A percentile compares a stretch with the other conserved stretches of the same genome.
phyloP scores from a whole-genome alignment of 1,140 invertebrate genomes.

The Bombus impatiens region DNA sequence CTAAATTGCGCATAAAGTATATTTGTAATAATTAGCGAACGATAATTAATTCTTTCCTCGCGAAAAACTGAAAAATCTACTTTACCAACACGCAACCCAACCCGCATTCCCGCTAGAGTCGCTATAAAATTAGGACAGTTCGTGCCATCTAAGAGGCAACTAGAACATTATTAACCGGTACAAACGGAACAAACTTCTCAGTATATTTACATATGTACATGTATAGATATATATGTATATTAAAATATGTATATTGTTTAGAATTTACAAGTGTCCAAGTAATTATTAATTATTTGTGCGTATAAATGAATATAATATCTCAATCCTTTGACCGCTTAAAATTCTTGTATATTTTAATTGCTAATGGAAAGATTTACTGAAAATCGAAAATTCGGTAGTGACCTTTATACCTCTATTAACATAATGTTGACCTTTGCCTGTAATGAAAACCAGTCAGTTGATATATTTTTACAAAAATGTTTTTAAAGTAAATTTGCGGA shows the following conservation, averaged over 20 bases:
- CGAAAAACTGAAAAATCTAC: no score
- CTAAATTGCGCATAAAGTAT: no score
- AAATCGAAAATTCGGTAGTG: not conserved
- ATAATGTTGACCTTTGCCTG: slow-evolving; percentile 29
- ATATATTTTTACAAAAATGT: slow-evolving; percentile 14
- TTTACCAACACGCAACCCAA: no score
- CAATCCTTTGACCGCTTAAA: not conserved
- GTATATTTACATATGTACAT: not conserved
- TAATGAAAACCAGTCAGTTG: slow-evolving; percentile 12
- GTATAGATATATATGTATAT: not conserved
- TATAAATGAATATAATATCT: slow-evolving; percentile 1
- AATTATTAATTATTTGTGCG: not conserved
- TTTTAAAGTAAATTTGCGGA: not conserved
- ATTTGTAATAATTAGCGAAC: no score
- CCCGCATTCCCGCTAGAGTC: no score
- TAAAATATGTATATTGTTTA: not conserved
- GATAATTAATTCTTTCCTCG: no score
- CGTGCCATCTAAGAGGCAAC: no score
- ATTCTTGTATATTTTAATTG: no score
- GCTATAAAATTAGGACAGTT: no score
- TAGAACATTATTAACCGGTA: no score
- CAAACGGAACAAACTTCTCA: not conserved
- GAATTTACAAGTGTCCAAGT: not conserved
- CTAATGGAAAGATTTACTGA: not conserved
- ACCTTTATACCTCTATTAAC: slow-evolving; percentile 40